Base-by-base conservation (phyloP, 2,113 vertebrate genomes). In the Toxostoma redivivum region DNA sequence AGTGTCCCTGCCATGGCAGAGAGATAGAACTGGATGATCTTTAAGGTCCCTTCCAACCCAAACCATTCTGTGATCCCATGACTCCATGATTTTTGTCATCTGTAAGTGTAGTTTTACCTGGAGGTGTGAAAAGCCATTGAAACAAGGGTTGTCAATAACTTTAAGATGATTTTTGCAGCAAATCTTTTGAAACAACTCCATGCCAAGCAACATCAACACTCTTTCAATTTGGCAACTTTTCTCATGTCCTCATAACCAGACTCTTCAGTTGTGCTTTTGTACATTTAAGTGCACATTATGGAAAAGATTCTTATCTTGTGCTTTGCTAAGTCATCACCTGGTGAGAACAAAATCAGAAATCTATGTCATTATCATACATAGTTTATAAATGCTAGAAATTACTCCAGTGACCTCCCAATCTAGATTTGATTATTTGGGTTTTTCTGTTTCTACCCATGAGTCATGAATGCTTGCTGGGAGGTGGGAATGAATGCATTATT, bases 21-120 rank as follows among this genome's bases (percentile, higher is more conserved):
- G 13, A 1, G 21, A 1, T 20, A 27, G 11, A 0, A 44, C 0
- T 4, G 22, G 22, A 2, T 24, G 33, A 0, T 0, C 1, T 81
- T 58, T 20, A 11, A 66, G 2, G 12, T 28, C 12, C 2, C 15
- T 51, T 28, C 27, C 11, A 58, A 20, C 12, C 12, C 51, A 58
- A 51, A 38, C 23, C 28, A 38, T 2, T 30, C 69, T 25, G 11
- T 22, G 27, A 27, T 57, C 5, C 14, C 71, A 22, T 4, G 5
- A 37, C 30, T 24, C n/a, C 40, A 24, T 5, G 9, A 37, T 40
- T 89, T 5, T 3, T 42, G 28, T 71, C 4, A 65, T 28, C 53
- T 88, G 7, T 38, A 84, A 53, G 53, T 70, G 50, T 42, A 45
- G 40, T 17, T 91, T 88, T 45, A 72, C 72, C 79, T 13, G 42